Base-by-base conservation (phyloP, 2,797 vertebrate genomes). In the Eulemur rubriventer region DNA sequence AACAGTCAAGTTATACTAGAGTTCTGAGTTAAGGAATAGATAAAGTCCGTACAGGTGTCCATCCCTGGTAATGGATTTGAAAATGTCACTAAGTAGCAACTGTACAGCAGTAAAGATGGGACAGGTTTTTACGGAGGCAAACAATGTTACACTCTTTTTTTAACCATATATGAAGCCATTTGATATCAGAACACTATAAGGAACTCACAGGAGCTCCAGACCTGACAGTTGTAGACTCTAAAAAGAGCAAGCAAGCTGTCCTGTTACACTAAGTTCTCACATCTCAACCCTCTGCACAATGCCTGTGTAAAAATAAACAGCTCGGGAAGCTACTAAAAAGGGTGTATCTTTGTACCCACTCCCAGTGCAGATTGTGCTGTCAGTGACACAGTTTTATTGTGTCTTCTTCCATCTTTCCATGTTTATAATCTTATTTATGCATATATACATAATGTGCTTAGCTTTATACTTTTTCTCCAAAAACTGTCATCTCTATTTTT, bases 401-500 rank as follows among this genome's bases (percentile, higher is more conserved):
- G 22, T 26, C 52, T 91, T 91, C 8, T 26, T 59, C 69, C 6
- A 1, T 6, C 38, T 5, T 61, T 79, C 57, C 61, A n/a, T 78
- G 55, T 46, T 48, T 78, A 6, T 4, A 46, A 38, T 35, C 14
- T 28, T 83, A 33, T 85, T 70, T 84, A 57, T 46, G 76, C 52
- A 79, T 33, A n/a, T 80, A 22, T 65, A 50, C 43, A 72, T 48
- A 69, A 76, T 46, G 28, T 57, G 81, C 46, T 95, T 63, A 65
- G 80, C 43, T 91, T 83, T 61, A 33, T 33, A 75, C 76, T 89
- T 91, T 73, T 80, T 87, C 87, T 93, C 75, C 72, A 76, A 61
- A 97, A 88, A 12, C 50, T 85, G 48, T 61, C 81, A 88, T 61
- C 61, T 30, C 30, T 89, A 72, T 69, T 87, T 92, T 89, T 84